phyloP scores from a whole-genome alignment of 2,797 vertebrate species.

The Catamblyrhynchus diadema region DNA sequence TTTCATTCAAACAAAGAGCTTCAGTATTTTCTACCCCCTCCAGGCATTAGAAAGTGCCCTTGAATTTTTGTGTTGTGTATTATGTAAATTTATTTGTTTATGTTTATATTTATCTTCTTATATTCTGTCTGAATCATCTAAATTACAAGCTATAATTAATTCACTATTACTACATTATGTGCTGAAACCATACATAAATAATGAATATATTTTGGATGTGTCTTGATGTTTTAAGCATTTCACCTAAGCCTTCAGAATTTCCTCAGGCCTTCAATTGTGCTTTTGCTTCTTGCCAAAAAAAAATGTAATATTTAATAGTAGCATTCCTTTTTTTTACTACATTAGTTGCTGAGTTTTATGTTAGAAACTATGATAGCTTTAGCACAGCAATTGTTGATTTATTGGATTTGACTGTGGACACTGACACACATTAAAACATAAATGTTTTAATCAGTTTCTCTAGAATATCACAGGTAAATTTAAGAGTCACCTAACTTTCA shows the following conservation, averaged over 20 bases:
- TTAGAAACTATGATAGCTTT: background rate
- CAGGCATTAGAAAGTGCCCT: background rate
- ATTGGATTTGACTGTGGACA: background rate
- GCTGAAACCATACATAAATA: background rate
- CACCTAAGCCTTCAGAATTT: background rate
- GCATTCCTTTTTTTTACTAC: background rate
- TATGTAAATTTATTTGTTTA: background rate
- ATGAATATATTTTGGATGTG: background rate
- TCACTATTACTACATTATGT: background rate
- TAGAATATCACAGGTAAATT: background rate
- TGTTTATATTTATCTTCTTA: background rate
- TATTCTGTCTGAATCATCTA: background rate
- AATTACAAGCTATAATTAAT: conserved; percentile 9
- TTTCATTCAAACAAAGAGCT: background rate
- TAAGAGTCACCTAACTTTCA: background rate
- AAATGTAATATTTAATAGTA: background rate
- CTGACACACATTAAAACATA: background rate
- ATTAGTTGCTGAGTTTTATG: background rate
- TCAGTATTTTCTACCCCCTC: background rate
- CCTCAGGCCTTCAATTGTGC: background rate
- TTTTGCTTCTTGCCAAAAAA: background rate
- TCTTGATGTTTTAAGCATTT: background rate
- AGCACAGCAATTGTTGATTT: background rate
- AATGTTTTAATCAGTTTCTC: background rate
- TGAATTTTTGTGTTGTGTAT: background rate